Evolutionary conservation across 2,113 vertebrate genomes (phyloP), one percentile per base, ranked within the genome.

Genomic region (Sorex fumeus): DNA sequence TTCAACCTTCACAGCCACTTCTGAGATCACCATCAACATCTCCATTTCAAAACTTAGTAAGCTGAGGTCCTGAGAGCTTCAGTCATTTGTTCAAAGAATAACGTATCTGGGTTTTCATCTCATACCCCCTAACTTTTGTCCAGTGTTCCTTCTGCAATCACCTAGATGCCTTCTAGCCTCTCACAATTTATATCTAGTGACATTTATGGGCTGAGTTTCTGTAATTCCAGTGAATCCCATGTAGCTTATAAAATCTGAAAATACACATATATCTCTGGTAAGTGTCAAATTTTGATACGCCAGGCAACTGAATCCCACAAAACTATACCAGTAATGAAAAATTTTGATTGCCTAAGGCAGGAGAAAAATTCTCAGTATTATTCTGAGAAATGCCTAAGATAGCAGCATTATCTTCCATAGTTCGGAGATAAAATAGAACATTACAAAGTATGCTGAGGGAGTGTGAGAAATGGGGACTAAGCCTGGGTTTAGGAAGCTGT

Each of bases 231-330:
- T 84, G 84, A 91, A 90, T 94, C 74, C 86, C 64, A 53, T 19
- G 18, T 40, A 95, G 82, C 90, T 94, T 90, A 92, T 86, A 95
- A 96, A 96, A 88, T 43, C 76, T 90, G 83, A 86, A 92, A 91
- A 76, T 43, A 64, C 25, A 79, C 57, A 88, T 88, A 50, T 79
- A 92, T 94, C 89, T 93, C 47, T 71, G 76, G 62, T 77, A 72
- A 92, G 86, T 77, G 60, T 60, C 77, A 93, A 95, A 93, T 23
- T 83, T 79, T 78, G 62, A 3, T 45, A 76, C 4, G 13, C 77
- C 62, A 80, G 43, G 62, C 75, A 83, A 77, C 66, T 11, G 45
- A 76, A 60, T 43, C 45, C 84, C 93, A 84, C n/a, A 75, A 90
- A 90, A 84, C 64, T 34, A 69, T 87, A 71, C 53, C 62, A 47